Conservation (phyloP, 2,113 vertebrate species). For the Centropus unirufus region DNA sequence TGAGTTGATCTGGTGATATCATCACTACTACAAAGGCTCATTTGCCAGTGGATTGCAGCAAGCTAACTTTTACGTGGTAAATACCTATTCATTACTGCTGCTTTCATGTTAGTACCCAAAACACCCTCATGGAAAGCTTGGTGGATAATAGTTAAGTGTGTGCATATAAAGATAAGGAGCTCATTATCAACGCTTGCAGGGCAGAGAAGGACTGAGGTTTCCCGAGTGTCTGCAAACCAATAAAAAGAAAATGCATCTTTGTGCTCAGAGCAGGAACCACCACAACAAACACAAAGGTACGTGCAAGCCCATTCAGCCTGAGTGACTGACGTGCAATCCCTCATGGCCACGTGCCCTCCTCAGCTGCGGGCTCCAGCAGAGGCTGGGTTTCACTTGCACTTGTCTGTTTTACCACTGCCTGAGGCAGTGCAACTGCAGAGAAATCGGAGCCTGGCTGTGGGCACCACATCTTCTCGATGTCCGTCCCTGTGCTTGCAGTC, state of each 20-base stretch:
- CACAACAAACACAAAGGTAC: neutral
- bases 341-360: rapidly evolving
- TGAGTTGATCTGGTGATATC: neutral
- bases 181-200: neutral
- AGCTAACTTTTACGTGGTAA: neutral
- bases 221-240: neutral
- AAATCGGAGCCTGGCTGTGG: neutral
- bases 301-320: neutral
- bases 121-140: neutral
- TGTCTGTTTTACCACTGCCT: neutral
- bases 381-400: rapidly evolving
- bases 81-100: slow-evolving; percentile 7
- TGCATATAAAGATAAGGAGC: neutral
- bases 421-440: neutral
- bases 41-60: neutral
- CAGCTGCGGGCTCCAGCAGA: neutral
- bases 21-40: neutral
- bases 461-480: neutral
- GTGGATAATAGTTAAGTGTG: neutral
- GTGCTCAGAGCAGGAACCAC: neutral
- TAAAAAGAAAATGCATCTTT: neutral
- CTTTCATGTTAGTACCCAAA: neutral
- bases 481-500: neutral
- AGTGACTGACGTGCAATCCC: neutral
- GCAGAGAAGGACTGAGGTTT: neutral